Evolutionary conservation across 2,113 vertebrate species (phyloP).

Genomic region (Petrocephalus microphthalmus): DNA sequence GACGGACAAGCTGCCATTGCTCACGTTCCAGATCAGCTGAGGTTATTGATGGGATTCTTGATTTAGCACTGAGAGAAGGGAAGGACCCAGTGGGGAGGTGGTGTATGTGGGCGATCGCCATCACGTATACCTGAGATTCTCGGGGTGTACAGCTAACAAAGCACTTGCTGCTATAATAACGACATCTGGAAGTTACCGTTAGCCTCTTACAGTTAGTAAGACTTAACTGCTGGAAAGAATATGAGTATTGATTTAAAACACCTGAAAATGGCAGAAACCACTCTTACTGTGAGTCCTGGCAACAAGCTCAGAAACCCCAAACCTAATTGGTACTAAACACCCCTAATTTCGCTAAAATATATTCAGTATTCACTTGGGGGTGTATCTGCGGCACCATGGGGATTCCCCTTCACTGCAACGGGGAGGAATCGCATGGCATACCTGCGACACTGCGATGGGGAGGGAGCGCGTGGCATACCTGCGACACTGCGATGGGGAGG

Average conservation of each 20-base stretch:
- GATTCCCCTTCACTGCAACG: no score
- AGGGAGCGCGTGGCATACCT: no score
- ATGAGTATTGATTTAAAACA: not conserved
- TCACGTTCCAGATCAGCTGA: not conserved
- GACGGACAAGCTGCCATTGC: not conserved
- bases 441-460: no score
- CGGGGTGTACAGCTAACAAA: not conserved
- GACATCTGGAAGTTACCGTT: not conserved
- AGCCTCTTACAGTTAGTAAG: not conserved
- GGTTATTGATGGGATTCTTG: not conserved
- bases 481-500: no score
- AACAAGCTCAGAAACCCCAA: not conserved
- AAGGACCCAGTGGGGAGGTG: not conserved
- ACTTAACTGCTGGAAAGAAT: not conserved
- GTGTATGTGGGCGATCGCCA: not conserved
- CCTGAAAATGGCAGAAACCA: not conserved
- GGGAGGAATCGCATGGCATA: no score
- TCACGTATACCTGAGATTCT: not conserved
- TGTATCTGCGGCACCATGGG: no score
- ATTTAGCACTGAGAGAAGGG: not conserved
- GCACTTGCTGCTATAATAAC: not conserved
- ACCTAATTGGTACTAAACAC: not conserved
- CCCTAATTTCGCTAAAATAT: not conserved
- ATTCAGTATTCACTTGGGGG: not conserved
- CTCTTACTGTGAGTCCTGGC: not conserved